Conservation (phyloP, 2,888 invertebrate species). For the Torymus tubicola region DNA sequence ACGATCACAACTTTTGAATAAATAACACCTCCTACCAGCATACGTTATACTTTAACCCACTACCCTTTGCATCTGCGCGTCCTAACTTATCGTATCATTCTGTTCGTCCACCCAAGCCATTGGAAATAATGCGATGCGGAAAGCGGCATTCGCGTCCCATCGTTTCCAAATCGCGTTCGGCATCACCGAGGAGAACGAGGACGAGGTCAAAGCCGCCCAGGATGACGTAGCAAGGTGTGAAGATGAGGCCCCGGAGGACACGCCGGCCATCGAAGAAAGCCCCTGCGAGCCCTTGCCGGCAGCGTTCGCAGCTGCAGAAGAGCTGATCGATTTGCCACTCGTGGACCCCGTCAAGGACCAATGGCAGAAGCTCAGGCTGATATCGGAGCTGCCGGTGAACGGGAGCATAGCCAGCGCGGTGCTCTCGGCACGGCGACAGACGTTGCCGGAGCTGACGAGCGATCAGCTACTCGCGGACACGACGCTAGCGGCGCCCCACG, state of each 20-base stretch:
- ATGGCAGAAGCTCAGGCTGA: neutral
- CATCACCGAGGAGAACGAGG: slow-evolving; percentile 66
- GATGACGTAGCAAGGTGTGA: neutral
- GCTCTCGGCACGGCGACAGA: slow-evolving; percentile 26
- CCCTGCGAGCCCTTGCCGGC: too few relatives aligned
- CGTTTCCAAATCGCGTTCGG: slow-evolving; percentile 64
- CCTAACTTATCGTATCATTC: slow-evolving; percentile 19
- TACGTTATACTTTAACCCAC: too few relatives aligned
- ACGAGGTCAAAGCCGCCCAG: slow-evolving; percentile 53
- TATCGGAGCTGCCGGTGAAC: neutral
- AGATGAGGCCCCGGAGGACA: too few relatives aligned
- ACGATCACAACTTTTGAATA: too few relatives aligned
- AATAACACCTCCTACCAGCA: too few relatives aligned
- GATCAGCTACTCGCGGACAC: neutral
- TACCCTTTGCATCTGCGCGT: neutral
- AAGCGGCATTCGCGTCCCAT: slow-evolving; percentile 60
- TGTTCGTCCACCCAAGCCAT: slow-evolving; percentile 22
- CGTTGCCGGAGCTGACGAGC: slow-evolving; percentile 38
- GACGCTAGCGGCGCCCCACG: neutral
- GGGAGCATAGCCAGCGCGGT: neutral
- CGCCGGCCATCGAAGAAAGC: too few relatives aligned
- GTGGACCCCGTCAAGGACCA: neutral
- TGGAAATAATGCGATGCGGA: slow-evolving; percentile 69
- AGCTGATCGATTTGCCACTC: too few relatives aligned
- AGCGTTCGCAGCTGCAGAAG: too few relatives aligned